Conservation (phyloP, 2,113 vertebrate species). For the Irena cyanogastra region DNA sequence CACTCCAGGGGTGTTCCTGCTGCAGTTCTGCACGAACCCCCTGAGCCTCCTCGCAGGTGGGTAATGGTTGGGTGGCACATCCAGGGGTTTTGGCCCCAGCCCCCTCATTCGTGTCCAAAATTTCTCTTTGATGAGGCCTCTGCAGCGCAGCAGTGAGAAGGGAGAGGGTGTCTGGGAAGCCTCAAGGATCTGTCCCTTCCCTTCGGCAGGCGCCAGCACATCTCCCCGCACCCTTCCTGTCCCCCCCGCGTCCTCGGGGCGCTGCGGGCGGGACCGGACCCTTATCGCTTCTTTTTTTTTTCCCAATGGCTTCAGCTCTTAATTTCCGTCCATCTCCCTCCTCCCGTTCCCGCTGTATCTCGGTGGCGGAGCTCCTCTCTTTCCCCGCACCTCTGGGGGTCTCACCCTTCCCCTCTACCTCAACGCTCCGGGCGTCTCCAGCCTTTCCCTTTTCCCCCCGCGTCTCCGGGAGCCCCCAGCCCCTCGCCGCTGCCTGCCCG, state of each 20-base stretch:
- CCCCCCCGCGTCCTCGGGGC: neutral
- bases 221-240: neutral
- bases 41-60: accelerated
- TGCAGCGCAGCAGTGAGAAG: neutral
- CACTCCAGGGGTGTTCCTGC: accelerated
- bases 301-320: neutral
- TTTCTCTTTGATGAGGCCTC: neutral
- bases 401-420: neutral
- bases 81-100: no score
- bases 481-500: no score
- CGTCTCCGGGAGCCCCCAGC: neutral
- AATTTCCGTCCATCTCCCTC: neutral
- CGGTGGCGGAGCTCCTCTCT: neutral
- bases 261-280: neutral
- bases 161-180: neutral
- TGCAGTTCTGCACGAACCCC: accelerated
- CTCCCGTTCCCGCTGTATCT: neutral
- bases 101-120: no score
- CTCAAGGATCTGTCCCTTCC: neutral
- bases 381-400: accelerated
- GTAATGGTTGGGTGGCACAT: no score
- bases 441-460: neutral
- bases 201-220: neutral
- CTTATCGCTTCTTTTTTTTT: no score
- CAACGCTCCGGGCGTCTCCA: neutral